Evolutionary conservation across 2,888 invertebrate species (phyloP).

Genomic region (Glyphotaelius pellucidus): DNA sequence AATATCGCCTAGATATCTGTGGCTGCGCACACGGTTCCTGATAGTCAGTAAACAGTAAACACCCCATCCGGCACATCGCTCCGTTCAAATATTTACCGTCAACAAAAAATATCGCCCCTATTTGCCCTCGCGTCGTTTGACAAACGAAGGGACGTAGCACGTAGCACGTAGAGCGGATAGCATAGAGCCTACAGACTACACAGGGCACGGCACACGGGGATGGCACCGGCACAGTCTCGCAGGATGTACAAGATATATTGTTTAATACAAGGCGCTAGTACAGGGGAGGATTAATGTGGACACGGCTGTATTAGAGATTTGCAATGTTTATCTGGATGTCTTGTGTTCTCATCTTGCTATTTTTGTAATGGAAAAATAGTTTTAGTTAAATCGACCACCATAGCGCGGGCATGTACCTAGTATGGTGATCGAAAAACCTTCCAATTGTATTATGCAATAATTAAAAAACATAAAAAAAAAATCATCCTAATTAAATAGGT

Average conservation of each 20-base stretch:
- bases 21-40: slow-evolving; percentile 6
- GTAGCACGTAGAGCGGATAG: neutral
- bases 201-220: neutral
- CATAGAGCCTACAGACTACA: neutral
- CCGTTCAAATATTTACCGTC: slow-evolving; percentile 53
- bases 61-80: slow-evolving; percentile 6
- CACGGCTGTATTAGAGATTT: neutral
- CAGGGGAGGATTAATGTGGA: neutral
- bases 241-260: slow-evolving; percentile 16
- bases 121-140: slow-evolving; percentile 46
- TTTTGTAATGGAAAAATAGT: neutral
- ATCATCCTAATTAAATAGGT: too few species aligned
- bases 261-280: slow-evolving; percentile 6
- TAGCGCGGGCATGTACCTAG: too few species aligned
- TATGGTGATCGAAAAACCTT: too few species aligned
- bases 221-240: neutral
- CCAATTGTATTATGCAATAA: too few species aligned
- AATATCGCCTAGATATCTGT: slow-evolving; percentile 19
- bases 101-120: slow-evolving; percentile 54
- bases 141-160: slow-evolving; percentile 20
- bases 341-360: neutral
- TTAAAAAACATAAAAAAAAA: too few species aligned
- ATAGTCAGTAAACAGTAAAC: slow-evolving; percentile 33
- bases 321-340: neutral
- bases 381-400: too few species aligned